Evolutionary conservation across 2,888 invertebrate genomes (phyloP), one percentile per base, ranked within the genome.

Genomic region (Protodeltote pygarga): DNA sequence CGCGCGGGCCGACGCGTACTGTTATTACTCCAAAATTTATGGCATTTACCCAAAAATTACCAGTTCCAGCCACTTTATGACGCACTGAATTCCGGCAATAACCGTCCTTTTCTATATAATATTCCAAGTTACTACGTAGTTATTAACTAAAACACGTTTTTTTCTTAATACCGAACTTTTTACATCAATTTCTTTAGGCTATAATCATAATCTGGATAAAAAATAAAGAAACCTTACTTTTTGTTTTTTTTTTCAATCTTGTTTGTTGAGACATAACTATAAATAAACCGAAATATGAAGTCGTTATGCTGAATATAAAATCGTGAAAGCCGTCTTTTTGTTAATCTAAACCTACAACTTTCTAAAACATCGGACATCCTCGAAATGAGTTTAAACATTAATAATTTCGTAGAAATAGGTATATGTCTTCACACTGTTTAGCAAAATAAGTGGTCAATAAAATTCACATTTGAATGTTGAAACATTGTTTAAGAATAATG

Each of bases 1-100:
- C 89, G 80, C 84, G 78, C 79, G 74, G 77, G 75, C 81, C 83
- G 83, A 86, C 83, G 81, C 81, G 74, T 78, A 83, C 83, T 83
- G 85, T 85, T 87, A 85, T 87, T 87, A 82, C 78, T 78, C 76
- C 73, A 72, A 77, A 85, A 87, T 88, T 87, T 87, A 88, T 86
- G 76, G 81, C 81, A 78, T 85, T 84, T 83, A 77, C 83, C 81
- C 78, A 85, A 87, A 87, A 87, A 85, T 85, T 85, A 83, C 83
- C 80, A 79, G 81, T 80, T 83, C 71, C 75, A 77, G 75, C 68
- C 77, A 73, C 80, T 83, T 85, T 83, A 83, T 79, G 82, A 79
- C 77, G 79, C 71, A 71, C 80, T 70, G 76, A 75, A 78, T 71
- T 72, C 73, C 61, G 67, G 51, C 51, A 63, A 55, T 64, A 54